Conservation (phyloP, 2,888 invertebrate species). For the Chymomyza caudatula region DNA sequence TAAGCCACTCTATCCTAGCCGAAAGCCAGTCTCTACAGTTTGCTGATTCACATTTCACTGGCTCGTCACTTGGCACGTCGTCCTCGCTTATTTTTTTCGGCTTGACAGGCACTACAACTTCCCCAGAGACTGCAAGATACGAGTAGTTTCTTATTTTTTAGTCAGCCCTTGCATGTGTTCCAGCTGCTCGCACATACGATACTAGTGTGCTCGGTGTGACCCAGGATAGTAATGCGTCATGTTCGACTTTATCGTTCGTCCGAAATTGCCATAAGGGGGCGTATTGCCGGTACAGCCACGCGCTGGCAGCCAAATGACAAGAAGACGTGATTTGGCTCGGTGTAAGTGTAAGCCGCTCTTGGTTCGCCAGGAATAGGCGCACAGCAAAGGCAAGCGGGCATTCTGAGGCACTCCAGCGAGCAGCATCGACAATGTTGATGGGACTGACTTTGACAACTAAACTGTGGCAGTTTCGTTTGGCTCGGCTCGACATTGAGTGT, state of each 20-base stretch:
- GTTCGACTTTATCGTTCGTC: constrained; percentile 46
- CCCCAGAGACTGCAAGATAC: not conserved
- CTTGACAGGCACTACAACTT: not conserved
- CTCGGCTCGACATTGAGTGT: constrained; percentile 21
- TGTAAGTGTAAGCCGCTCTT: constrained; percentile 16
- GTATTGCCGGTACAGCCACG: constrained; percentile 17
- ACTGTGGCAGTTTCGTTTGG: constrained; percentile 2
- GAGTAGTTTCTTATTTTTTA: constrained; percentile 15
- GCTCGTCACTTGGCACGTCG: constrained; percentile 22
- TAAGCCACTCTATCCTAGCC: not conserved
- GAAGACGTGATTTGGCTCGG: constrained; percentile 37
- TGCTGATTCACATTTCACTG: constrained; percentile 14
- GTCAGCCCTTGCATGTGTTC: constrained; percentile 52
- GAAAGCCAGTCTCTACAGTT: constrained; percentile 4
- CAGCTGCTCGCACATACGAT: not conserved
- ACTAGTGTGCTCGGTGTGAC: constrained; percentile 12
- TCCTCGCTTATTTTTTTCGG: not conserved
- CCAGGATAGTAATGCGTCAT: constrained; percentile 48
- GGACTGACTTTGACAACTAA: constrained; percentile 27
- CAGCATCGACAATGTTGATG: not conserved
- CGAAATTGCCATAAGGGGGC: constrained; percentile 41
- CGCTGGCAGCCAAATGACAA: constrained; percentile 22
- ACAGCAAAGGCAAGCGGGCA: not conserved
- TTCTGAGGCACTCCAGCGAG: not conserved
- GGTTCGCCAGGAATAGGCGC: not conserved